A percentile compares a stretch with the other conserved stretches of the same genome.
Evolutionary conservation across 2,113 vertebrate genomes (phyloP).

Genomic region (Pteruthius melanotis): DNA sequence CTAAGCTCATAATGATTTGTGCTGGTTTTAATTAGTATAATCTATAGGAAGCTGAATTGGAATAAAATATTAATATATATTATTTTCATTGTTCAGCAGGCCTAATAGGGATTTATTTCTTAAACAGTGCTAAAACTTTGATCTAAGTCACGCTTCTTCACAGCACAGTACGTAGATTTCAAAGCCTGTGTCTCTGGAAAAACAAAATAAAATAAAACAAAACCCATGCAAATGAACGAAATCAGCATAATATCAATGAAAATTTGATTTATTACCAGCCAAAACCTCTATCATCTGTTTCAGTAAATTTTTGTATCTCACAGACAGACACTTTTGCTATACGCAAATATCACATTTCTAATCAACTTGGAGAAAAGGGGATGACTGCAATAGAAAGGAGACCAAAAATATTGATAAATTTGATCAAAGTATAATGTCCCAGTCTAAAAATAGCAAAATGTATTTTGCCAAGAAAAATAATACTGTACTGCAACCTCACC

Average conservation of each 20-base stretch:
- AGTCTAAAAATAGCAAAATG: neutral
- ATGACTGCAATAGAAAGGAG: neutral
- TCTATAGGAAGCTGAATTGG: neutral
- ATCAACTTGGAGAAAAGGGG: neutral
- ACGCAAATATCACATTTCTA: neutral
- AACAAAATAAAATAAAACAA: neutral
- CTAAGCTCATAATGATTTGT: neutral
- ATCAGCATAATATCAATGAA: neutral
- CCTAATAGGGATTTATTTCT: neutral
- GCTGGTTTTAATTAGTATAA: neutral
- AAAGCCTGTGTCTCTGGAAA: neutral
- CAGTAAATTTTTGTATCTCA: neutral
- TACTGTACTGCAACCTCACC: neutral
- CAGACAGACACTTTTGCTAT: neutral
- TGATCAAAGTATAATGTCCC: neutral
- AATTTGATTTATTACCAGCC: neutral
- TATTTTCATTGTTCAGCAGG: neutral
- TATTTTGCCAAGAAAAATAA: neutral
- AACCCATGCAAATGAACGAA: neutral
- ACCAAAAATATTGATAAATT: neutral
- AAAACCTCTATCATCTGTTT: neutral
- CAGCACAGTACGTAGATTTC: neutral
- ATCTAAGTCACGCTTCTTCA: neutral
- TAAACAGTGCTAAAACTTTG: neutral
- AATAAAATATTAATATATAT: neutral